Percentiles rank a stretch among this genome's conserved stretches.
phyloP scores from a whole-genome alignment of 2,888 invertebrate genomes.

The Patella pellucida region DNA sequence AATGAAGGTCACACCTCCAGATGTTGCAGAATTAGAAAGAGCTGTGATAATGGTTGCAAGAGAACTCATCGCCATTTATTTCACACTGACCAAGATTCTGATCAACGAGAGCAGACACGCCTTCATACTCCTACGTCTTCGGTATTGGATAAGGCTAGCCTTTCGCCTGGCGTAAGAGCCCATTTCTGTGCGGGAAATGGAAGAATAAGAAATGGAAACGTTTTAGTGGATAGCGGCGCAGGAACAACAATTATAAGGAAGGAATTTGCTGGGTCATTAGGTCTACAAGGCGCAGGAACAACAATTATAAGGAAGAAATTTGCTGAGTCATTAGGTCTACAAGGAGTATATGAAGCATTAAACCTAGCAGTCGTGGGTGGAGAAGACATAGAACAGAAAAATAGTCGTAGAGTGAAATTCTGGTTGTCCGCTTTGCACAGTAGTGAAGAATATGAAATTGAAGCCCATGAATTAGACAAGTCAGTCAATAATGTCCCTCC shows the following conservation, averaged over 20 bases:
- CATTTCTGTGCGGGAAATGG: no score
- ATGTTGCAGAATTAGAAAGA: no score
- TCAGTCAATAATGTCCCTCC: constrained; percentile 15
- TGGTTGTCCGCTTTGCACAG: constrained; percentile 12
- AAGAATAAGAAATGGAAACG: constrained; percentile 20
- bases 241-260: constrained; percentile 23
- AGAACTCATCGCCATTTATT: no score
- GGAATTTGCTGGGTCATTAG: constrained; percentile 18
- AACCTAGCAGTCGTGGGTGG: constrained; percentile 14
- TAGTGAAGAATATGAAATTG: constrained; percentile 22
- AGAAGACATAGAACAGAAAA: not conserved
- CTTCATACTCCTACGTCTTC: not conserved
- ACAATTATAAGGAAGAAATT: constrained; percentile 22
- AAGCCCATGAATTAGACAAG: constrained; percentile 24
- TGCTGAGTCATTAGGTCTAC: constrained; percentile 16
- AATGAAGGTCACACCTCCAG: no score
- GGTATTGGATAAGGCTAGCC: no score
- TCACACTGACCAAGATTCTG: no score
- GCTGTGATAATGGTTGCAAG: no score
- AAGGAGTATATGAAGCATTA: constrained; percentile 10
- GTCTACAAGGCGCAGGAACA: constrained; percentile 24
- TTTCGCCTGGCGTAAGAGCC: no score
- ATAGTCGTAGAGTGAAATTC: constrained; percentile 19
- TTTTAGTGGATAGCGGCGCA: constrained; percentile 21
- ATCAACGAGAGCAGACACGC: no score